Evolutionary conservation across 2,888 invertebrate genomes (phyloP), one percentile per base, ranked within the genome.

Genomic region (Cylloceria caligata): DNA sequence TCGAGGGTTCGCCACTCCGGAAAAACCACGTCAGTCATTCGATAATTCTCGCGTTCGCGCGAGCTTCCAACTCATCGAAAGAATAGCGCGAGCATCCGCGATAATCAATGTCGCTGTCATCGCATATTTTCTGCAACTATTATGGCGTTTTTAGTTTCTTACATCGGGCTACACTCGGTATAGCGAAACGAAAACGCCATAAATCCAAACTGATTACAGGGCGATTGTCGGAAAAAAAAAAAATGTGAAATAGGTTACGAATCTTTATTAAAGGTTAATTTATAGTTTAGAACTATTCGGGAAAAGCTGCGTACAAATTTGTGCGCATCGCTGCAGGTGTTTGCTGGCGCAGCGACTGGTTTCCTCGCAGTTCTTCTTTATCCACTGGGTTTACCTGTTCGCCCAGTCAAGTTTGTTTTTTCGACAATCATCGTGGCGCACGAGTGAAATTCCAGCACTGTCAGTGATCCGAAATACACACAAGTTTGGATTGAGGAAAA

Each of bases 1-100:
- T 86, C 85, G 83, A 81, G 81, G 78, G 85, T 76, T 85, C 83
- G 85, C 89, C 90, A 89, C 87, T 90, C 86, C 78, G 52, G 72
- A 84, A 67, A 71, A 84, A 89, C 90, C 91, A 91, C 91, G 91
- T 91, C 91, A 90, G 88, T 90, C 83, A 72, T 85, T 64, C 64
- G 42, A 21, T 39, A 39, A n/a, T 77, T 81, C 75, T 73, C 67
- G 42, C 47, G 19, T 34, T 62, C 30, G 42, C 42, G 49, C 49
- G 71, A 80, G 64, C 76, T 78, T 74, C 75, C 72, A 81, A 74
- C 81, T 83, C 77, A 80, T 77, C 80, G 55, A 45, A 73, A 67
- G 52, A n/a, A n/a, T 27, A 52, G 62, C 67, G 67, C 49, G 57
- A 57, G 64, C 11, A 52, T 13, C 9, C 21, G 19, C 4, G 52